Evolutionary conservation across 1,140 invertebrate species (phyloP), one percentile per base, ranked within the genome.

Genomic region (Diabrotica virgifera): DNA sequence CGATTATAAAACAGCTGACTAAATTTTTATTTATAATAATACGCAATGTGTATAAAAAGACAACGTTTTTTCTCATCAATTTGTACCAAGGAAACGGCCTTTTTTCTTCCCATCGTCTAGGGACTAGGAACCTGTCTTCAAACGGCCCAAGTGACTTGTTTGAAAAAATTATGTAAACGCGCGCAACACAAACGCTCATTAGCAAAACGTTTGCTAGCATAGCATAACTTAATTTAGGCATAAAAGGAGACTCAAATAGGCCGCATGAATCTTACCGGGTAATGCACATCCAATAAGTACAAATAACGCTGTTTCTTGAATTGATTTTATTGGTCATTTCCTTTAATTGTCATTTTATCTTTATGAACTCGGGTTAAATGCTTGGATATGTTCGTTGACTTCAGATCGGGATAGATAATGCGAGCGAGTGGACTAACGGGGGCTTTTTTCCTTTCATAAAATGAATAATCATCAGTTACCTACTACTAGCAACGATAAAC

Each of bases 151-250:
- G 13, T 55, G 13, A 36, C 55, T 57, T 36, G 36, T 24, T 36
- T 57, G 55, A 36, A 57, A 57, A 57, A 57, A 57, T 36, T 57
- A 57, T 57, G 55, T 57, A 57, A 57, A 57, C n/a, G 36, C 14
- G 12, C 53, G 51, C 5, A 24, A 35, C 9, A 13, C n/a, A 10
- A 36, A 57, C 55, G 36, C 11, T 36, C 55, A 57, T 57, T 57
- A 36, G 55, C 24, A 57, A n/a, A 36, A 36, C 24, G 35, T 36
- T 36, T 57, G 40, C 40, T 46, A 46, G 40, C n/a, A 36, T 57
- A 12, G 55, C 55, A 57, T 57, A 57, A 57, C 55, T 57, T 57
- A 57, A 57, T 57, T 57, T 36, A 57, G 13, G 37, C 35, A 57
- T n/a, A 57, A 57, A 57, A 57, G 55, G 55, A 36, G 36, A n/a